Conservation (phyloP, 1,140 invertebrate genomes). For the Papilio xuthus region DNA sequence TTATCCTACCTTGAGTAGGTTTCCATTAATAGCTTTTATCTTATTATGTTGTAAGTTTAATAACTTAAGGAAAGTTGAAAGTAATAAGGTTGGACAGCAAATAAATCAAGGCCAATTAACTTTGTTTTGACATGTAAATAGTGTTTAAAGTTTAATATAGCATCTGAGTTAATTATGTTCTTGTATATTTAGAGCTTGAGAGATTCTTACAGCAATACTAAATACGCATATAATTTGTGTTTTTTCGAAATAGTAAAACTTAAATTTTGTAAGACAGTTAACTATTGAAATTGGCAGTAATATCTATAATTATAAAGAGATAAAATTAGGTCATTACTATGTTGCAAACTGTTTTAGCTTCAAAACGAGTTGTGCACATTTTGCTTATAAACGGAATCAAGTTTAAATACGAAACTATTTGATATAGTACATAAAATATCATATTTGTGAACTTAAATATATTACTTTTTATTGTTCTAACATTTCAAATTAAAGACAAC, state of each 20-base stretch:
- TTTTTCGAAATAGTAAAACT: too few relatives aligned
- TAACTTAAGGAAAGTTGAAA: slow-evolving; percentile 7
- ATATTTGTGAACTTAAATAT: neutral
- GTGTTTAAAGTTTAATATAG: too few relatives aligned
- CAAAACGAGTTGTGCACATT: neutral
- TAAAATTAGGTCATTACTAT: too few relatives aligned
- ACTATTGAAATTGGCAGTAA: too few relatives aligned
- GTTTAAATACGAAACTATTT: neutral
- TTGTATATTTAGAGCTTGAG: neutral
- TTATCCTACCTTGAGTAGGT: neutral
- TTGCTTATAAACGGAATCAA: neutral
- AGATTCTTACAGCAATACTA: neutral
- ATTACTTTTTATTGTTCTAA: neutral
- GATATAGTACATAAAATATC: neutral
- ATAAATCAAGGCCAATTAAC: slow-evolving; percentile 8
- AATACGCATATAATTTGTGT: too few relatives aligned
- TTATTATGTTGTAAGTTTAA: slow-evolving; percentile 17
- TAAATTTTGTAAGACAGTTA: too few relatives aligned
- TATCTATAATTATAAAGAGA: too few relatives aligned
- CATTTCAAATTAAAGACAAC: neutral
- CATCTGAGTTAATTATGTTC: too few relatives aligned
- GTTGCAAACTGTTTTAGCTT: neutral
- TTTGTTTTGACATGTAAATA: neutral
- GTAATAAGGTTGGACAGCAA: neutral
- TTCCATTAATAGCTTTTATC: slow-evolving; percentile 10